Percentiles rank a stretch among this genome's conserved stretches.
Conservation (phyloP, 2,888 invertebrate genomes). For the Stenolophus ochropezus region DNA sequence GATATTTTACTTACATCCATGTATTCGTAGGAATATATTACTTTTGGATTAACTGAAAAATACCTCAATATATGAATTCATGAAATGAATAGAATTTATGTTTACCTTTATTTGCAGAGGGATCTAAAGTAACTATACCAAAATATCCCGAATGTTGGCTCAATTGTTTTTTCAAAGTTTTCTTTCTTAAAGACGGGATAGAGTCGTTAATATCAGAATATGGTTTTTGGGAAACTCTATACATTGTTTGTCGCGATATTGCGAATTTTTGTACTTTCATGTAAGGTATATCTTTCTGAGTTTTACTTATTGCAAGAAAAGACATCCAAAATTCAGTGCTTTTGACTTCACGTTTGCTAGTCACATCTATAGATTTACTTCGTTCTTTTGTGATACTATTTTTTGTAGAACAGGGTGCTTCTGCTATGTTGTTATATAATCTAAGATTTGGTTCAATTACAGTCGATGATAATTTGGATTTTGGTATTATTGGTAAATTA, state of each 20-base stretch:
- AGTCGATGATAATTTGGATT: neutral
- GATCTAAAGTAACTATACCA: conserved; percentile 45
- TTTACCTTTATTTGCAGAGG: neutral
- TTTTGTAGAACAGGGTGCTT: neutral
- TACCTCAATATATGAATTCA: neutral
- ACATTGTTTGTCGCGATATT: too few species aligned
- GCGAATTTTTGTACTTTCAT: neutral
- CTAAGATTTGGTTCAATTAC: neutral
- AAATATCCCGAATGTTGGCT: conserved; percentile 21
- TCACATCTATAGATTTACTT: neutral
- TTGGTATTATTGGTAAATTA: neutral
- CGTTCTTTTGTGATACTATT: neutral
- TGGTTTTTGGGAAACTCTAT: too few species aligned
- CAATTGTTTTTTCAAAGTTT: conserved; percentile 22
- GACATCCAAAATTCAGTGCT: conserved; percentile 3
- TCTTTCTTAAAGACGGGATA: conserved; percentile 40
- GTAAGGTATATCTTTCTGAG: neutral
- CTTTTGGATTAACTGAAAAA: conserved; percentile 28
- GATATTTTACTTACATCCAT: conserved; percentile 33
- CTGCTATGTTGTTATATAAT: neutral
- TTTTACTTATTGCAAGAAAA: neutral
- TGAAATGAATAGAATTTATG: neutral
- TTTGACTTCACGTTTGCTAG: neutral
- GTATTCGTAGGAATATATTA: conserved; percentile 32
- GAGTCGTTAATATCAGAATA: conserved; percentile 30